Base-by-base conservation (phyloP, 2,888 invertebrate species). In the Drosophila imparisetae region DNA sequence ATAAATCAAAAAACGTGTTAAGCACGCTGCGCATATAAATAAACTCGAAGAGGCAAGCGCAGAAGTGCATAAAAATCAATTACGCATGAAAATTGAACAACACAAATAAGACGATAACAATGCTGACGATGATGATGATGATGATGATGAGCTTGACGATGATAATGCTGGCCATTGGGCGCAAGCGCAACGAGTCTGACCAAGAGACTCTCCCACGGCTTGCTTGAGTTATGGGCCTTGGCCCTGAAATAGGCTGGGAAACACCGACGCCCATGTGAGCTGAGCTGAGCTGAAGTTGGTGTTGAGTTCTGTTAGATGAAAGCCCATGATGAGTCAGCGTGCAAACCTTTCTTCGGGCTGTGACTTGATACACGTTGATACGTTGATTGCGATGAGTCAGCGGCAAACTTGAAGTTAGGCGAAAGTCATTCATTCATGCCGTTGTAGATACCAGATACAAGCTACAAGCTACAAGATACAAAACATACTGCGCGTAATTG, bases 31-130 rank as follows among this genome's bases (percentile, higher is more conserved):
- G 70, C 75, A 75, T 79, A 72, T 78, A 67, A 89, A 85, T 75
- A 69, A 59, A 24, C 15, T 24, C 24, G 24, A 24, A 29, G 71
- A 60, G 24, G 36, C 24, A 15, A 7, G 30, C 24, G 42, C 21
- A 42, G 45, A 76, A 83, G 53, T 86, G 87, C 88, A 78, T 81
- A 53, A 76, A 86, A 87, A 89, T 89, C 90, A 86, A 86, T 86
- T 86, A 88, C 80, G 86, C 90, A 82, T 89, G 88, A 90, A 85
- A 87, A 89, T 70, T 75, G 50, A 75, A 86, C 57, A 45, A 66
- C 53, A 57, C 67, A 21, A 57, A 15, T 15, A 40, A 7, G 18
- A 38, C 1, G 4, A 15, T 3, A 18, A n/a, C 42, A 10, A 27
- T 36, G 60, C 58, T 57, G 29, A 42, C 59, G 58, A 53, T 27